A percentile compares a stretch with the other conserved stretches of the same genome.
These are phyloP conservation scores for Argyresthia albistria DNA, from an alignment of 2,888 invertebrate genomes.

Conservation along the genomic window DNA sequence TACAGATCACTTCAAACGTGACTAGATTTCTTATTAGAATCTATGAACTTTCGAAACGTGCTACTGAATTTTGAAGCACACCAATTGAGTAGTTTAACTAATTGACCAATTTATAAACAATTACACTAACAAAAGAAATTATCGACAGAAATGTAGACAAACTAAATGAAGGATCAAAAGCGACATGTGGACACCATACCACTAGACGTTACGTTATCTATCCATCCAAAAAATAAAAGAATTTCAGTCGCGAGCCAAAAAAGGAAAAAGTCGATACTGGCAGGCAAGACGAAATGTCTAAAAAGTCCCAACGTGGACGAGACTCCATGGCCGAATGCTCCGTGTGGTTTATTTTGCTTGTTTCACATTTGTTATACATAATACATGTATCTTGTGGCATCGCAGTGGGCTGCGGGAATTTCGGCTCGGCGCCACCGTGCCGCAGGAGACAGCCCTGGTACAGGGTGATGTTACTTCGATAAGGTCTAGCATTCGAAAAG, in stretches of 20 bases:
- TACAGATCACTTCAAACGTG: too few species aligned
- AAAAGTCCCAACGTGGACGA: slow-evolving; percentile 57
- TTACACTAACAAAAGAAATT: too few species aligned
- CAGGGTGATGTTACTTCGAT: slow-evolving; percentile 23
- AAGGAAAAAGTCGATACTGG: slow-evolving; percentile 9
- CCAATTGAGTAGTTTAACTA: too few species aligned
- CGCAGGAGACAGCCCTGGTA: too few species aligned
- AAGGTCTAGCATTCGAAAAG: too few species aligned
- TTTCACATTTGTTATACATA: slow-evolving; percentile 72
- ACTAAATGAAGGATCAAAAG: too few species aligned
- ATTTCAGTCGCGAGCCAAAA: slow-evolving; percentile 39
- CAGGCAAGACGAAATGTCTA: slow-evolving; percentile 36
- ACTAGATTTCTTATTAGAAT: too few species aligned
- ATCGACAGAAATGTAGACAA: too few species aligned
- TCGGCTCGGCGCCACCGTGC: slow-evolving; percentile 58
- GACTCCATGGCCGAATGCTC: slow-evolving; percentile 28
- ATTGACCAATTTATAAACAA: too few species aligned
- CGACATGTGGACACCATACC: not conserved
- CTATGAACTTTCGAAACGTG: too few species aligned
- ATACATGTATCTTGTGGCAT: slow-evolving; percentile 67
- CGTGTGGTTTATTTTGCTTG: slow-evolving; percentile 62
- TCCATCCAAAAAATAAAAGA: not conserved
- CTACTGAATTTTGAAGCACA: too few species aligned
- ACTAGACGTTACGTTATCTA: not conserved
- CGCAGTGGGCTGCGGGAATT: slow-evolving; percentile 55